These are phyloP conservation scores for Lamellibrachia luymesi DNA, from an alignment of 1,140 invertebrate species.

Conservation along the genomic window DNA sequence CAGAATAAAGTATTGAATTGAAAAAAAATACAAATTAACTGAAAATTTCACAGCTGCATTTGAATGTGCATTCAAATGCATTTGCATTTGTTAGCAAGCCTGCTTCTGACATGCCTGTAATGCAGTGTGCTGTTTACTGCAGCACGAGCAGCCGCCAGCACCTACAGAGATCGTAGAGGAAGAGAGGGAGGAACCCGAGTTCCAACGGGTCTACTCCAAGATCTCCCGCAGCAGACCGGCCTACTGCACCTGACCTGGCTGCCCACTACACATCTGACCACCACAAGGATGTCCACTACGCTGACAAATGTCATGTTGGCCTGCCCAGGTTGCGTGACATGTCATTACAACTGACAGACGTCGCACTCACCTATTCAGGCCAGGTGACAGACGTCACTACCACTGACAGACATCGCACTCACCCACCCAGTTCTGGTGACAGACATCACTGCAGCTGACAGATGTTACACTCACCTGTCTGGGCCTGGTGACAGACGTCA, in stretches of 20 bases:
- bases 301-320: neutral
- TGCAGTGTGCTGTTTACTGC: neutral
- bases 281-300: neutral
- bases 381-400: neutral
- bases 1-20: no score
- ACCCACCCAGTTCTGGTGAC: neutral
- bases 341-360: neutral
- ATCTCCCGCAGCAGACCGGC: neutral
- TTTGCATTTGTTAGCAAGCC: no score
- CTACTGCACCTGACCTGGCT: neutral
- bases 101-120: neutral
- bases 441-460: neutral
- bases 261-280: neutral
- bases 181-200: neutral
- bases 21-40: no score
- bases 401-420: neutral
- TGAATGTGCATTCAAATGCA: no score
- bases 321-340: neutral
- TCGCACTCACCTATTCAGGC: neutral
- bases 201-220: neutral
- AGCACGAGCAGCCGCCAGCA: neutral
- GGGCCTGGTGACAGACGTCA: neutral
- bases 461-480: neutral
- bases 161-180: neutral
- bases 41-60: no score